phyloP scores from a whole-genome alignment of 2,888 invertebrate species.

The Leucophenga maculata region DNA sequence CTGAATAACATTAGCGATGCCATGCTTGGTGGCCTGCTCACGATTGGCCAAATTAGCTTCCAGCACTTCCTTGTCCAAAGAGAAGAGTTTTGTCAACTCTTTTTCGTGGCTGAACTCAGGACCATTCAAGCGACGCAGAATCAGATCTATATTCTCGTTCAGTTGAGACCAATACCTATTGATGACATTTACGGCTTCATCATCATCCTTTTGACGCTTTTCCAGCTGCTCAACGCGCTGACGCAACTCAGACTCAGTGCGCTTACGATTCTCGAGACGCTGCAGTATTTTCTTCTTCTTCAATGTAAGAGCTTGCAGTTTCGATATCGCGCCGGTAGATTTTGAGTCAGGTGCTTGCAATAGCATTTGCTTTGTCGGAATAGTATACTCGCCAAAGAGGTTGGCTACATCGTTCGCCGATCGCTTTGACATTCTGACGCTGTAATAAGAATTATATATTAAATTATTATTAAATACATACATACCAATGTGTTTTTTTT shows the following conservation, averaged over 20 bases:
- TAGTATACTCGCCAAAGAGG: too few relatives aligned
- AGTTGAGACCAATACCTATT: conserved; percentile 97
- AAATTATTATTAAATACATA: too few relatives aligned
- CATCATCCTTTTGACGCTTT: conserved; percentile 95
- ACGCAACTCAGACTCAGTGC: conserved; percentile 89
- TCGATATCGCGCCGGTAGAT: conserved; percentile 92
- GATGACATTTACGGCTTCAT: conserved; percentile 96
- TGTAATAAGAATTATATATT: conserved; percentile 27
- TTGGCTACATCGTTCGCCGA: conserved; percentile 80
- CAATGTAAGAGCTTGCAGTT: conserved; percentile 93
- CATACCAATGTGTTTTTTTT: too few relatives aligned
- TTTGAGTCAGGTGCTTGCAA: conserved; percentile 90
- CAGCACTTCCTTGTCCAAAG: conserved; percentile 97
- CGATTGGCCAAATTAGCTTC: conserved; percentile 96
- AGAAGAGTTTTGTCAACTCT: conserved; percentile 93
- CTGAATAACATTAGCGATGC: conserved; percentile 96
- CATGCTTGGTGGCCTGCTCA: conserved; percentile 96
- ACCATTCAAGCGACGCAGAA: conserved; percentile 96
- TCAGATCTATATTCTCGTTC: conserved; percentile 95
- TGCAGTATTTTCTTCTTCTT: conserved; percentile 97
- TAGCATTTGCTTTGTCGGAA: conserved; percentile 72
- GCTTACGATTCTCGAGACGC: conserved; percentile 92
- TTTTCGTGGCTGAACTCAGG: conserved; percentile 98
- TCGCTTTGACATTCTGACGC: conserved; percentile 82
- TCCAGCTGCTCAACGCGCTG: conserved; percentile 94